Percentiles rank a stretch among this genome's conserved stretches.
phyloP scores from a whole-genome alignment of 30 jellyfish, hydroid and myxozoan genomes.

The Aurelia sp. region DNA sequence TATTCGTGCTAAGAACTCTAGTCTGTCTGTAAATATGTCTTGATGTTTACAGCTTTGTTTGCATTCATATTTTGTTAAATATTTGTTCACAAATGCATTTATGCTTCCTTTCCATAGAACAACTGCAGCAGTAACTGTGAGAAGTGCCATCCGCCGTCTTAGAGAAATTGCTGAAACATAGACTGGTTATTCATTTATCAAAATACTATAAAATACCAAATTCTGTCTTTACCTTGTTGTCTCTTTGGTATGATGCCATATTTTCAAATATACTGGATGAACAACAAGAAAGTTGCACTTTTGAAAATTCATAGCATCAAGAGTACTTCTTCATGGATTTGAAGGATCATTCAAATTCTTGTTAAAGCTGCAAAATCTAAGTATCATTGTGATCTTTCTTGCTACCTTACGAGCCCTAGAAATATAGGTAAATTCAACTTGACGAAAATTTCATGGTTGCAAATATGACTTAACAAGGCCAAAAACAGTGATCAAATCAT shows the following conservation, averaged over 20 bases:
- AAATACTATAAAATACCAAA: conserved; percentile 1
- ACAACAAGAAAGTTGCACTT: too few species aligned
- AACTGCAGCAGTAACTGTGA: conserved; percentile 95
- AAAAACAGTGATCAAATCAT: too few species aligned
- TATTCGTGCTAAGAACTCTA: background rate
- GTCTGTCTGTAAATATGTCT: background rate
- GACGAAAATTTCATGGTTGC: too few species aligned
- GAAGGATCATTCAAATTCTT: too few species aligned
- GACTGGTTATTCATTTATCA: background rate
- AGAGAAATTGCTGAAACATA: conserved; percentile 90
- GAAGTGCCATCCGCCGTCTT: conserved; percentile 95
- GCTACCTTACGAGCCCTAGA: too few species aligned
- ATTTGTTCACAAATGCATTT: background rate
- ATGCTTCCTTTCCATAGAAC: conserved; percentile 55
- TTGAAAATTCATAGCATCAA: too few species aligned
- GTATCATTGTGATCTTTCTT: too few species aligned
- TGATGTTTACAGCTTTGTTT: background rate
- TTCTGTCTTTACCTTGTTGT: conserved; percentile 8
- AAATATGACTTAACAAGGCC: too few species aligned
- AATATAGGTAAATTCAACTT: too few species aligned
- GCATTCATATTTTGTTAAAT: background rate
- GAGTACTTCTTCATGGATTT: too few species aligned
- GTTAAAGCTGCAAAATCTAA: too few species aligned
- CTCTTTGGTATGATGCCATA: background rate
- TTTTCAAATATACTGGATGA: too few species aligned